A percentile compares a stretch with the other conserved stretches of the same genome.
Evolutionary conservation across 1,140 invertebrate species (phyloP).

Genomic region (Asobara japonica): DNA sequence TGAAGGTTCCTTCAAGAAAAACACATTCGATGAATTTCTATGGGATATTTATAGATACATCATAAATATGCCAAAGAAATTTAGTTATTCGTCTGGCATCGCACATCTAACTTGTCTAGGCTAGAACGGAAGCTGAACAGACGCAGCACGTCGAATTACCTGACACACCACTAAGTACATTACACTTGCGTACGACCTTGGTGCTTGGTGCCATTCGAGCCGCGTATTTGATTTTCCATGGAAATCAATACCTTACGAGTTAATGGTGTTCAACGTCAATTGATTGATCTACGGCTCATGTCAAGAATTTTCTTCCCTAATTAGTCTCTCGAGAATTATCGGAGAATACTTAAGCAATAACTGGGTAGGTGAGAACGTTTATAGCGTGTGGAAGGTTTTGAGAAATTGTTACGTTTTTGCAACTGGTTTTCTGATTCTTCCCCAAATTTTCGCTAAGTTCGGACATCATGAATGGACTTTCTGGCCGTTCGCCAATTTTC

Average conservation of each 20-base stretch:
- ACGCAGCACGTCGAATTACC: conserved; percentile 42
- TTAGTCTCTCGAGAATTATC: background rate
- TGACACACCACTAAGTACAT: conserved; percentile 12
- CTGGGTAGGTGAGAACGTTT: too few species aligned
- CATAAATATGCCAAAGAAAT: background rate
- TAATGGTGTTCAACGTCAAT: background rate
- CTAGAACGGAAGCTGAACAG: conserved; percentile 42
- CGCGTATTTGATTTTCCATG: conserved; percentile 5
- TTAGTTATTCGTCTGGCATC: conserved; percentile 30
- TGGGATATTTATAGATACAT: too few species aligned
- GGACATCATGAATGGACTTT: background rate
- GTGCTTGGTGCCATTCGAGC: background rate
- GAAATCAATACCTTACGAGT: background rate
- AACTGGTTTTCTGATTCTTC: background rate
- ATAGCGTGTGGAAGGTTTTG: too few species aligned
- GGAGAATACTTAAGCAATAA: too few species aligned
- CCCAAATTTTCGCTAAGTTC: background rate
- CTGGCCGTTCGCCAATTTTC: too few species aligned
- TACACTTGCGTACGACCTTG: background rate
- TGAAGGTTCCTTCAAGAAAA: too few species aligned
- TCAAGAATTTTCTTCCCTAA: background rate
- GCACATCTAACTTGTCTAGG: conserved; percentile 19
- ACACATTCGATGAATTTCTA: too few species aligned
- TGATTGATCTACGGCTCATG: background rate
- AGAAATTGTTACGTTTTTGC: too few species aligned